These are phyloP conservation scores for Nyctibius grandis DNA, from an alignment of 2,797 vertebrate genomes.

Conservation along the genomic window DNA sequence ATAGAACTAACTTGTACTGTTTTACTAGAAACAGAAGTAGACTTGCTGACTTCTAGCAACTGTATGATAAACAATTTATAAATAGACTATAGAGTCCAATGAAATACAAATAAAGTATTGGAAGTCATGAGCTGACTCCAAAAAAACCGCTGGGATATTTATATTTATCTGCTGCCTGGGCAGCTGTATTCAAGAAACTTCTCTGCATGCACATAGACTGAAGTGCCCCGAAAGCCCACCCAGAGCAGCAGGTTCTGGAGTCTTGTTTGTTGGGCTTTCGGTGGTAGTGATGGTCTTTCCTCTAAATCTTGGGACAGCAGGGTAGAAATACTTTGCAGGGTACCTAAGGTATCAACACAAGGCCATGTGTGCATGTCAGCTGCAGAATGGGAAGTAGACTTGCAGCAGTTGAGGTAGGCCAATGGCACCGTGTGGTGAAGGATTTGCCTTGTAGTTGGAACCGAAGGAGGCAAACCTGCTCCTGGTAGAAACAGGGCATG, in stretches of 20 bases:
- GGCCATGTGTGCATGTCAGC: accelerated
- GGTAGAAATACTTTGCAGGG: neutral
- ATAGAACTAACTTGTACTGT: neutral
- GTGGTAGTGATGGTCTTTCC: neutral
- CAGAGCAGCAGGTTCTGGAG: neutral
- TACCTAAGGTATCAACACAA: neutral
- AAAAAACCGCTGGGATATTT: neutral
- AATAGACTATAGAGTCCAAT: slow-evolving; percentile 11
- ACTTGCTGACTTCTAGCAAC: slow-evolving; percentile 14
- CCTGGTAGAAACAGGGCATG: neutral
- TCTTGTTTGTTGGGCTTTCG: neutral
- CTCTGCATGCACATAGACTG: neutral
- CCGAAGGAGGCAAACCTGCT: neutral
- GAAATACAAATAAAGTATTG: slow-evolving; percentile 41
- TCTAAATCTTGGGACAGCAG: neutral
- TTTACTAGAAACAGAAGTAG: slow-evolving; percentile 24
- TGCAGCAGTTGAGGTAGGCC: neutral
- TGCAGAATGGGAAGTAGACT: neutral
- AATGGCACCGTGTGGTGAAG: accelerated
- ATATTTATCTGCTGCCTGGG: neutral
- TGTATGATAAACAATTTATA: slow-evolving; percentile 33
- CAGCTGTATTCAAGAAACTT: neutral
- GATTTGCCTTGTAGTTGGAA: neutral
- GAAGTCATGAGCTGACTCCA: neutral
- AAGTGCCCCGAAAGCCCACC: neutral